These are phyloP conservation scores for Amblyjoppa fuscipennis DNA, from an alignment of 2,888 invertebrate genomes.

Conservation along the genomic window DNA sequence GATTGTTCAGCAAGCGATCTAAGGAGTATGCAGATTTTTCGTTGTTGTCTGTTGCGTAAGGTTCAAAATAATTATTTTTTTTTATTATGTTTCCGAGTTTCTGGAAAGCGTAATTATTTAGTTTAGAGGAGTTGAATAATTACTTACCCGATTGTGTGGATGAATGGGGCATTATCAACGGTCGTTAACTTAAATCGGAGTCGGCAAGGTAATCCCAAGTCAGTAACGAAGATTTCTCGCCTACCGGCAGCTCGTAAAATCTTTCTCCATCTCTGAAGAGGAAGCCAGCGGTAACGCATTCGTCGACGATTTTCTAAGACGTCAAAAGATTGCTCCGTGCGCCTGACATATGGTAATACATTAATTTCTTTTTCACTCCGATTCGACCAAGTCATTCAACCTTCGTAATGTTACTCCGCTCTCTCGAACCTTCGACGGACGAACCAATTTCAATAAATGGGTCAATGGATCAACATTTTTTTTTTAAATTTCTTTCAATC, in stretches of 20 bases:
- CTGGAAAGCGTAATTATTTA: not conserved
- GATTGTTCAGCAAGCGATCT: no score
- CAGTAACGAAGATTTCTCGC: constrained; percentile 3
- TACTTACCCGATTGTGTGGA: not conserved
- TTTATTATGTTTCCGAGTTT: no score
- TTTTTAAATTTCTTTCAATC: not conserved
- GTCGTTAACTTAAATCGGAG: not conserved
- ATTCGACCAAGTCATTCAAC: not conserved
- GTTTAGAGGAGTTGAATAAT: not conserved
- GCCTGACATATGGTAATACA: not conserved
- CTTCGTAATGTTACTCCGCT: not conserved
- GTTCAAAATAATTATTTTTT: no score
- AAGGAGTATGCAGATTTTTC: no score
- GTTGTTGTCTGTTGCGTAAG: no score
- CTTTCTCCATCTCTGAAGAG: not conserved
- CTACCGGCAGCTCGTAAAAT: not conserved
- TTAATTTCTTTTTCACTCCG: not conserved
- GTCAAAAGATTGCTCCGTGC: not conserved
- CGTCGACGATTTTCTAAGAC: not conserved
- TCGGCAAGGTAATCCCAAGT: not conserved
- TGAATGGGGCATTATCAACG: constrained; percentile 7
- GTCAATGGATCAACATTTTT: not conserved
- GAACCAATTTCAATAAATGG: not conserved
- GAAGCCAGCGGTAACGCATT: not conserved
- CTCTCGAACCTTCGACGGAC: not conserved